phyloP scores from a whole-genome alignment of 2,797 vertebrate genomes.

The Enoplosus armatus region DNA sequence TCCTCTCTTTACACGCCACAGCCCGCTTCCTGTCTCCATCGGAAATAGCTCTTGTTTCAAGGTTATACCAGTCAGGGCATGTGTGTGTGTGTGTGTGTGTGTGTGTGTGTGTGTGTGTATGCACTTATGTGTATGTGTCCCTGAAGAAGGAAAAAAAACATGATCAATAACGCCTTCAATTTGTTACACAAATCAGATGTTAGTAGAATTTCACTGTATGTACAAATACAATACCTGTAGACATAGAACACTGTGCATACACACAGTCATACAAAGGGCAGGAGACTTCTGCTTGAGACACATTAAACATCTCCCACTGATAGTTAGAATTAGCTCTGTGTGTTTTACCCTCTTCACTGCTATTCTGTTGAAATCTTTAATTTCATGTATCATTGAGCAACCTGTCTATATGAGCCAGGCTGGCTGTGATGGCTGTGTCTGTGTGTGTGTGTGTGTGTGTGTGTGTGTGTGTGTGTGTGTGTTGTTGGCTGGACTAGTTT shows the following conservation, averaged over 20 bases:
- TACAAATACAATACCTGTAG: constrained; percentile 7
- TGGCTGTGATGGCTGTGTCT: constrained; percentile 60
- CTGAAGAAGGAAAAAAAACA: constrained; percentile 47
- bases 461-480: constrained; percentile 31
- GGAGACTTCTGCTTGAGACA: constrained; percentile 48
- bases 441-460: constrained; percentile 28
- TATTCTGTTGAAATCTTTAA: constrained; percentile 81
- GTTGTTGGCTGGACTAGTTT: constrained; percentile 60
- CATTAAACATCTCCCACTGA: constrained; percentile 71
- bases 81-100: constrained; percentile 69
- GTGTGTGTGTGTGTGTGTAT: constrained; percentile 54
- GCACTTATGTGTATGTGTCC: constrained; percentile 30
- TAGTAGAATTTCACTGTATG: not conserved
- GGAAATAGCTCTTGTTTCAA: constrained; percentile 87
- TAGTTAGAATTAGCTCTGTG: constrained; percentile 71
- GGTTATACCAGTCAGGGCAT: constrained; percentile 85
- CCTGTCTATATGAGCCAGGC: constrained; percentile 75
- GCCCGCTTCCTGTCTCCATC: constrained; percentile 74
- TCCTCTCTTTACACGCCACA: constrained; percentile 36
- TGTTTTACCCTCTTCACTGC: constrained; percentile 74
- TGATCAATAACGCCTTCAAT: constrained; percentile 79
- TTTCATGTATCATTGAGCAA: constrained; percentile 87
- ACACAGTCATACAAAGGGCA: constrained; percentile 12
- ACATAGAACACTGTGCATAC: not conserved
- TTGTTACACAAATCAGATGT: constrained; percentile 57